Conservation (phyloP, 2,888 invertebrate genomes). For the Sphinx pinastri region DNA sequence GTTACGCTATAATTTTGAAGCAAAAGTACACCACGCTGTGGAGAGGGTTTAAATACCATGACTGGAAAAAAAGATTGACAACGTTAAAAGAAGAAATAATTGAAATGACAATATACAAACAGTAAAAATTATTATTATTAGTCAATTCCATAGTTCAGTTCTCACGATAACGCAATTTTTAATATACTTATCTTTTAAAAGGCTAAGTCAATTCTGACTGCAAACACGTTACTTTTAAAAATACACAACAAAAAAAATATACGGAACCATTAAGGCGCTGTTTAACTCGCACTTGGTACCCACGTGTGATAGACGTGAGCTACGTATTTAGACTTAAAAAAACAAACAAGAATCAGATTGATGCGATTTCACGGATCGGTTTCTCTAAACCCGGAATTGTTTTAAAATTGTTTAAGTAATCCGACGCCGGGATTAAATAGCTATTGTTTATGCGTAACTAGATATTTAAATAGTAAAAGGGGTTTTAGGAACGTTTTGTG, state of each 20-base stretch:
- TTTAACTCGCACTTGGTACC: not conserved
- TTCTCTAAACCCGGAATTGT: constrained; percentile 3
- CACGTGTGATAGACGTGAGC: constrained; percentile 11
- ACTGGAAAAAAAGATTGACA: too few relatives aligned
- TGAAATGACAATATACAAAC: too few relatives aligned
- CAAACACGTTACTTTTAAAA: too few relatives aligned
- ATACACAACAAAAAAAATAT: not conserved
- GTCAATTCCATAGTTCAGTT: too few relatives aligned
- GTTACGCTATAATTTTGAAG: too few relatives aligned
- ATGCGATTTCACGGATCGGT: constrained; percentile 13
- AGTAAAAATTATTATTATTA: too few relatives aligned
- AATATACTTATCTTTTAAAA: too few relatives aligned
- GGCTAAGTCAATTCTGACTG: too few relatives aligned
- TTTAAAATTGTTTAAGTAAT: constrained; percentile 4
- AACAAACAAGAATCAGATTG: constrained; percentile 15
- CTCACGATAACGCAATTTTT: too few relatives aligned
- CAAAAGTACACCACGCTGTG: too few relatives aligned
- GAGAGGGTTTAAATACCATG: too few relatives aligned
- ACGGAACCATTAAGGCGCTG: not conserved
- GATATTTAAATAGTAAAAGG: not conserved
- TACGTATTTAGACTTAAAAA: constrained; percentile 19
- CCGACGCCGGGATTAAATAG: not conserved
- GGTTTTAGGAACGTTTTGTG: not conserved
- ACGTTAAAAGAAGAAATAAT: too few relatives aligned
- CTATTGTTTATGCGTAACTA: not conserved